These are phyloP conservation scores for Nephrotoma flavescens DNA, from an alignment of 2,888 invertebrate species.

Conservation along the genomic window DNA sequence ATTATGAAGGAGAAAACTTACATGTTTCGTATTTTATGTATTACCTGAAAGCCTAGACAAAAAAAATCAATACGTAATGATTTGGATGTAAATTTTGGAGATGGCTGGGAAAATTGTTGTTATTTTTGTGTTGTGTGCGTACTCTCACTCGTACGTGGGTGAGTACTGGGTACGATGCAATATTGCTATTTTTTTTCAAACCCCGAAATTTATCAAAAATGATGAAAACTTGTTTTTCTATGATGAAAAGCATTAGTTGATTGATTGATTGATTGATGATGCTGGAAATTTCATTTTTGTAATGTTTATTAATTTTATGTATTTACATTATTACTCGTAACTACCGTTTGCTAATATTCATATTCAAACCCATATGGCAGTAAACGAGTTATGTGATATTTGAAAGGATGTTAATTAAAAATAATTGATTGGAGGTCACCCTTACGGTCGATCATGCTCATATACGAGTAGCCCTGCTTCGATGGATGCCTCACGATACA, in stretches of 20 bases:
- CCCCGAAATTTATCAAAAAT: neutral
- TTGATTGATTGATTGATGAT: neutral
- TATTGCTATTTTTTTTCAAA: neutral
- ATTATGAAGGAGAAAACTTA: neutral
- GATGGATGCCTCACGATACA: no score
- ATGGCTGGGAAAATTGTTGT: neutral
- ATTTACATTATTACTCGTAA: neutral
- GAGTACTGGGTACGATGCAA: no score
- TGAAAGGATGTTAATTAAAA: neutral
- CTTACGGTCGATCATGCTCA: neutral
- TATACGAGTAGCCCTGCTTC: neutral
- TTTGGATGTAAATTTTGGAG: neutral
- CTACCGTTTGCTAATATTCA: neutral
- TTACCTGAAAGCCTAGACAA: neutral
- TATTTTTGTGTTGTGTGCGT: neutral
- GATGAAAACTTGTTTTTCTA: neutral
- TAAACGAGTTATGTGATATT: neutral
- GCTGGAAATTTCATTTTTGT: neutral
- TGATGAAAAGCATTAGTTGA: neutral
- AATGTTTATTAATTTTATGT: neutral
- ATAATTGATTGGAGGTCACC: neutral
- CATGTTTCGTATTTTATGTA: neutral
- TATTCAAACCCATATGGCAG: neutral
- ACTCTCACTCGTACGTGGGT: no score
- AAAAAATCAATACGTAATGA: neutral